These are phyloP conservation scores for Temnothorax nylanderi DNA, from an alignment of 1,140 invertebrate genomes.

Conservation along the genomic window DNA sequence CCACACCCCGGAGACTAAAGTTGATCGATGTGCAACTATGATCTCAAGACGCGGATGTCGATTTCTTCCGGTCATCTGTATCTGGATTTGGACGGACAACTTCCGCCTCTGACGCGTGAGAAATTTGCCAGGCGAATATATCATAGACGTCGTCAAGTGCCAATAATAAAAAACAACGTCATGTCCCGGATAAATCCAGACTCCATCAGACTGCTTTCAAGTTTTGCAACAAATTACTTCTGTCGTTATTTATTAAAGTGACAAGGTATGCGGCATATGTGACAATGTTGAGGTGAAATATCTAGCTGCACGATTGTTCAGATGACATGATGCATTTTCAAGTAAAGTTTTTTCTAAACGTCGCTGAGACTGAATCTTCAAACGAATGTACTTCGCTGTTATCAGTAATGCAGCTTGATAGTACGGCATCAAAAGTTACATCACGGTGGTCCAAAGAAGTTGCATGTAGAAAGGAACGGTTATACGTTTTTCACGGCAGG, in stretches of 20 bases:
- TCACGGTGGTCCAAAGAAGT: not conserved
- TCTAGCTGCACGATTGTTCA: not conserved
- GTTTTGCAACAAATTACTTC: not conserved
- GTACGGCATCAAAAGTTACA: constrained; percentile 12
- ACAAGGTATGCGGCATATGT: not conserved
- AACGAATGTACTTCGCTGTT: not conserved
- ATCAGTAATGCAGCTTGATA: not conserved
- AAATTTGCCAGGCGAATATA: constrained; percentile 25
- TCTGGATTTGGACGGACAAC: not conserved
- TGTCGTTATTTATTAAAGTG: not conserved
- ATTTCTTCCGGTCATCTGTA: constrained; percentile 67
- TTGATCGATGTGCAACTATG: constrained; percentile 70
- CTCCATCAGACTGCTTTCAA: not conserved
- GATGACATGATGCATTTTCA: not conserved
- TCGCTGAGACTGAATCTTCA: not conserved
- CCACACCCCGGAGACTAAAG: constrained; percentile 11
- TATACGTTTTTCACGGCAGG: constrained; percentile 70
- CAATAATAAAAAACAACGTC: constrained; percentile 55
- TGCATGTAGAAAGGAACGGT: not conserved
- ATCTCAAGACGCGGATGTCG: constrained; percentile 57
- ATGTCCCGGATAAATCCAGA: not conserved
- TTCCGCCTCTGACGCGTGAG: constrained; percentile 35
- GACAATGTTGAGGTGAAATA: not conserved
- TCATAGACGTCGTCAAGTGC: not conserved
- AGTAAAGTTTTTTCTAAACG: not conserved